Base-by-base conservation (phyloP, 2,797 vertebrate species). In the Poliocrania exsul region DNA sequence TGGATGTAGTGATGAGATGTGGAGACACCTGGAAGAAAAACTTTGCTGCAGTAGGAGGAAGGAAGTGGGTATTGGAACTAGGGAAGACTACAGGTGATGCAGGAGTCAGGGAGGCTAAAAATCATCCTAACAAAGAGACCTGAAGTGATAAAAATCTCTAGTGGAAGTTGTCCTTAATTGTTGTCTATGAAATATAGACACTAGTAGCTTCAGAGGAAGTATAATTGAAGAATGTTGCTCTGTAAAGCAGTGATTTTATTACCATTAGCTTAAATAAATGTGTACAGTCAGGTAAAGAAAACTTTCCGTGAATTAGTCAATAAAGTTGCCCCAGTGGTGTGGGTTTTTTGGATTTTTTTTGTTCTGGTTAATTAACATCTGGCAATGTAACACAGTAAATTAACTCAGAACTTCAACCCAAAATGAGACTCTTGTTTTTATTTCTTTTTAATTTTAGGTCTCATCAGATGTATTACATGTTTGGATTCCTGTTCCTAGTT, bases 381-480 rank as follows among this genome's bases (percentile, higher is more conserved):
- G 37, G 29, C 25, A 13, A 9, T 11, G n/a, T 81, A 53, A 42
- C 13, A 20, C 19, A 51, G 31, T 54, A 47, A 84, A n/a, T n/a
- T 78, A 58, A 44, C 38, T 35, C 29, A 60, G 35, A 86, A 65
- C 19, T 57, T 75, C 26, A 73, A 31, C 5, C 9, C 42, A 53
- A 90, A 83, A 71, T 60, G 5, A 49, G 67, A 37, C 15, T 70
- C 7, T 75, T 78, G 24, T 31, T 90, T 94, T 95, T 25, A 2
- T 71, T 83, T 74, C 9, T 74, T 71, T 54, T 92, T 90, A 94
- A 78, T 97, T 97, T 92, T 95, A 99, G 99, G 99, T 99, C 99
- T 94, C 98, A 99, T 97, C 98, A 99, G 97, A 98, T 99, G 98
- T 99, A 99, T 96, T 99, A 99, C 97, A 99, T 99, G 98, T 99